These are phyloP conservation scores for Tipula vernalis DNA, from an alignment of 2,888 invertebrate species.

Conservation along the genomic window DNA sequence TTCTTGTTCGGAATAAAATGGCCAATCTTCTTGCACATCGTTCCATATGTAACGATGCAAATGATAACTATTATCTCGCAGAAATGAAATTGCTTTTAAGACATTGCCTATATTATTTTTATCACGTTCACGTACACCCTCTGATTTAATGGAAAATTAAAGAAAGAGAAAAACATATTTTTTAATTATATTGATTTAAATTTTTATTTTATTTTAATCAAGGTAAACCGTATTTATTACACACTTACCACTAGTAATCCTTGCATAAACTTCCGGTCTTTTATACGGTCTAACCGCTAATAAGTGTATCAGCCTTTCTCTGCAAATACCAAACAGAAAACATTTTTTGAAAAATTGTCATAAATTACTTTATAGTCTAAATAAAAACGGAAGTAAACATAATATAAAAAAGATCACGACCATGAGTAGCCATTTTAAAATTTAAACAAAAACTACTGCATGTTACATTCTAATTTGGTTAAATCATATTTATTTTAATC, in stretches of 20 bases:
- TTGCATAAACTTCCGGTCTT: slow-evolving; percentile 77
- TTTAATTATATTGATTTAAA: not conserved
- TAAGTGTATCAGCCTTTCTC: slow-evolving; percentile 89
- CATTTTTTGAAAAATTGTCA: slow-evolving; percentile 6
- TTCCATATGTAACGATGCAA: slow-evolving; percentile 80
- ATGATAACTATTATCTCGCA: slow-evolving; percentile 83
- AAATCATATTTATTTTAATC: not conserved
- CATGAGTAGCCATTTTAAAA: not conserved
- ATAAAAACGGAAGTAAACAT: slow-evolving; percentile 5
- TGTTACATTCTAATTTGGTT: not conserved
- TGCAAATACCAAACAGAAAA: slow-evolving; percentile 36
- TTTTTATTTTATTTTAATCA: not conserved
- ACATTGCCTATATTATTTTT: slow-evolving; percentile 62
- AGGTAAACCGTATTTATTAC: not conserved
- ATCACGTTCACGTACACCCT: slow-evolving; percentile 78
- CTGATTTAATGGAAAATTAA: slow-evolving; percentile 41
- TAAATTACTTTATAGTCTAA: not conserved
- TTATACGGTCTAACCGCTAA: slow-evolving; percentile 87
- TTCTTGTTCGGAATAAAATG: slow-evolving; percentile 84
- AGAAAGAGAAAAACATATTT: slow-evolving; percentile 5
- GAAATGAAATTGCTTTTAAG: slow-evolving; percentile 64
- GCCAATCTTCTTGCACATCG: slow-evolving; percentile 90
- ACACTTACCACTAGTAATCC: slow-evolving; percentile 64
- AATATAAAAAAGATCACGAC: not conserved
- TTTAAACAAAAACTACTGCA: not conserved